These are phyloP conservation scores for Aegypius monachus DNA, from an alignment of 2,113 vertebrate genomes.

Conservation along the genomic window DNA sequence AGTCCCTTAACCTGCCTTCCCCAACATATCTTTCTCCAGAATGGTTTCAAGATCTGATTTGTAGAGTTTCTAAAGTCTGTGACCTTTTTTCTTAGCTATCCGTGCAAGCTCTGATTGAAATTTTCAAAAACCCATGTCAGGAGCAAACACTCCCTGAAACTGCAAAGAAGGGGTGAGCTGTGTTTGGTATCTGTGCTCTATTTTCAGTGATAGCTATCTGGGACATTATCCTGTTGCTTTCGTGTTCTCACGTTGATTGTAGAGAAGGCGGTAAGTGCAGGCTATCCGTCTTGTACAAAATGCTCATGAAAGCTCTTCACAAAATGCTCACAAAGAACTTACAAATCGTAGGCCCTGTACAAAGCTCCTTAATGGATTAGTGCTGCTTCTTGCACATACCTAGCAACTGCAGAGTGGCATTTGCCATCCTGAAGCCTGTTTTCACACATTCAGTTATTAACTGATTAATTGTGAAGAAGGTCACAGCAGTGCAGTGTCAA, in stretches of 20 bases:
- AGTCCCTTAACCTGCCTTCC: background rate
- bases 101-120: background rate
- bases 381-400: background rate
- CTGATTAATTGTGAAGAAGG: background rate
- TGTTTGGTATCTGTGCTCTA: background rate
- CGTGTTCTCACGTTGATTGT: background rate
- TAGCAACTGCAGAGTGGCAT: background rate
- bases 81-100: background rate
- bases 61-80: background rate
- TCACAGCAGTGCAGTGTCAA: background rate
- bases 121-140: background rate
- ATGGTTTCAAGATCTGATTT: background rate
- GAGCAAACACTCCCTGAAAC: background rate
- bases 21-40: background rate
- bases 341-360: background rate
- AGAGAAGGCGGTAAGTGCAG: background rate
- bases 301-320: background rate
- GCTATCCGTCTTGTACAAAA: background rate
- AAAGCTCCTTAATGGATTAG: background rate
- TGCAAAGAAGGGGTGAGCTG: background rate
- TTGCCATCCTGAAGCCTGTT: background rate
- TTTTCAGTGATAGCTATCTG: background rate
- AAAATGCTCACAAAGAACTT: background rate
- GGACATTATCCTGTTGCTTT: background rate
- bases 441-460: background rate